These are phyloP conservation scores for Plebejus anna DNA, from an alignment of 2,888 invertebrate species.

Conservation along the genomic window DNA sequence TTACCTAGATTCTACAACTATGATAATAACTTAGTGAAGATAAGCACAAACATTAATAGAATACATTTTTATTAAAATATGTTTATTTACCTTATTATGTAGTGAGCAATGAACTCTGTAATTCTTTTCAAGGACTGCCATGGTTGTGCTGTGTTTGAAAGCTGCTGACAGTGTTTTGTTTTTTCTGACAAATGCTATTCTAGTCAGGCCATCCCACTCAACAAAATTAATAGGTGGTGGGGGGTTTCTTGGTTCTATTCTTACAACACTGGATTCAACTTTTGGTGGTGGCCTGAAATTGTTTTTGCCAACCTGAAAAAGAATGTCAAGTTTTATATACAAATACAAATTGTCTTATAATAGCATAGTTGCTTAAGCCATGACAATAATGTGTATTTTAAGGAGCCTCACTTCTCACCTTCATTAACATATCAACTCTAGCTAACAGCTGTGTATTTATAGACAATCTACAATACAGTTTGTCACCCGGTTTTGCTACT, in stretches of 20 bases:
- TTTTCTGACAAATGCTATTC: constrained; percentile 96
- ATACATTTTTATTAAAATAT: not conserved
- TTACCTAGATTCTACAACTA: no score
- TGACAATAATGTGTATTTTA: not conserved
- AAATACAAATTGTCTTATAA: not conserved
- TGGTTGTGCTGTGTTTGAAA: constrained; percentile 92
- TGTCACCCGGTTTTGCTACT: constrained; percentile 98
- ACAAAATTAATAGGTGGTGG: constrained; percentile 97
- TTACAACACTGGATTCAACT: constrained; percentile 98
- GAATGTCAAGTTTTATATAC: not conserved
- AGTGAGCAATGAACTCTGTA: constrained; percentile 93
- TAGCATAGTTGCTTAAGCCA: not conserved
- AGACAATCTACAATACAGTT: constrained; percentile 96
- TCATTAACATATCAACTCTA: constrained; percentile 97
- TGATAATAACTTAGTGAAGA: no score
- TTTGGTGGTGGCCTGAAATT: constrained; percentile 99
- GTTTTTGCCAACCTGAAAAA: constrained; percentile 92
- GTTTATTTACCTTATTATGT: constrained; percentile 81
- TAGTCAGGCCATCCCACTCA: constrained; percentile 98
- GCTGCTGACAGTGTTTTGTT: constrained; percentile 96
- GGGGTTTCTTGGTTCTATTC: constrained; percentile 98
- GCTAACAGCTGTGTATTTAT: constrained; percentile 97
- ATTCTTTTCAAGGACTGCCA: constrained; percentile 93
- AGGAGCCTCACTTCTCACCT: constrained; percentile 74
- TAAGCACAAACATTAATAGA: not conserved